Base-by-base conservation (phyloP, 2,888 invertebrate species). In the Ashinkailepas kermadecensis region DNA sequence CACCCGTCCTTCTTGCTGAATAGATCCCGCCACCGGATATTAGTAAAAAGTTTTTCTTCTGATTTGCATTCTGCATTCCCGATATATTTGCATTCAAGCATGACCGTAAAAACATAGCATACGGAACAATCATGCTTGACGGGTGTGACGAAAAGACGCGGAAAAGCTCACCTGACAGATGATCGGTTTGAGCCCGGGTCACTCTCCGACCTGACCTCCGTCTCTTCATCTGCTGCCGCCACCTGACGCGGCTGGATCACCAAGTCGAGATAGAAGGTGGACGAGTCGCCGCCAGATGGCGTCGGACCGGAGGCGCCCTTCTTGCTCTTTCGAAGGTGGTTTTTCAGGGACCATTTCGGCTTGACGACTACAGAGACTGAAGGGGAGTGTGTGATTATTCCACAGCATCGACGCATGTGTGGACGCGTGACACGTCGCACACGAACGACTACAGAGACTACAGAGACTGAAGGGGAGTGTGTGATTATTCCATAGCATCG, bases 221-320 rank as follows among this genome's bases (percentile, higher is more conserved):
- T 10, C 54, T 74, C 74, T 3, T 39, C 54, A 39, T 54, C 56
- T 0, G 74, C 56, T 10, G n/a, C 65, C 23, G 39, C 54, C 7
- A 18, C 74, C 74, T 13, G 21, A 0, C 74, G 23, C 21, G 74
- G 74, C 74, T 74, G 74, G 54, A 74, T 74, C 56, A 74, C 74
- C 74, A 74, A 56, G 74, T 74, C 74, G 8, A 74, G 74, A 21
- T 74, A 54, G 54, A 74, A 56, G 54, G 54, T 56, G 56, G 56
- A 74, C 56, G 74, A 74, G 74, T 74, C 74, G 74, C 54, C 90
- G 59, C 89, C 87, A 54, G 81, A 57, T 7, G 70, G 56, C 82
- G 81, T 62, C 3, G 82, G 78, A 56, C 81, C 83, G 12, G 81
- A 82, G 13, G 84, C 70, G 9, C 84, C 83, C 67, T 81, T 67